Base-by-base conservation (phyloP, 2,888 invertebrate genomes). In the Cybosia mesomella region DNA sequence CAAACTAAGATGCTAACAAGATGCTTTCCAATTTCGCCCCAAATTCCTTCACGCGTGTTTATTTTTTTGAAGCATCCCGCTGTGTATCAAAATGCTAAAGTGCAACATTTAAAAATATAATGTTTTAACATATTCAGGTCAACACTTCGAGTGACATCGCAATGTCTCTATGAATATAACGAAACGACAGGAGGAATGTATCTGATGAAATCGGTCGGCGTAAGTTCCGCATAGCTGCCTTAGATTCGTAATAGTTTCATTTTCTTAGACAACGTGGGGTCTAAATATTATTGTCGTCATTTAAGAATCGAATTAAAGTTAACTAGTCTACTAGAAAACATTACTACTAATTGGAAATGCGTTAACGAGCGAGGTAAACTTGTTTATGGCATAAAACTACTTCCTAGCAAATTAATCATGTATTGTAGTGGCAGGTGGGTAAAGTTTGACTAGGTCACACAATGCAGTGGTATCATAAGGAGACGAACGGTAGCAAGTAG, bases 11-110 rank as follows among this genome's bases (percentile, higher is more conserved):
- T 79, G 82, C 32, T 22, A 82, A 75, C 75, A 79, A 68, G 82
- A 81, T 84, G 87, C 87, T 88, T 89, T 89, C 88, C 86, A 89
- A 91, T 88, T 87, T 86, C 84, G 85, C 81, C 79, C 82, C 87
- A 87, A 86, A 90, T 91, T 89, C 87, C 84, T 85, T 85, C 88
- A 89, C 89, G 89, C 85, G 80, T 87, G 86, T 89, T 89, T 89
- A 87, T 86, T 88, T 88, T 86, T 85, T 84, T 80, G 77, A 86
- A 86, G 77, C 76, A 83, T 85, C 79, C 80, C 80, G 22, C 34
- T 69, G 82, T 75, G 80, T 83, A 85, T 87, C 82, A 85, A 86
- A 85, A 85, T 81, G 79, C 62, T 76, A 77, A 80, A 78, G 80
- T 81, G 83, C 82, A 85, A 83, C 82, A 79, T 85, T 83, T 82